Base-by-base conservation (phyloP, 2,113 vertebrate species). In the Centropristis striata region DNA sequence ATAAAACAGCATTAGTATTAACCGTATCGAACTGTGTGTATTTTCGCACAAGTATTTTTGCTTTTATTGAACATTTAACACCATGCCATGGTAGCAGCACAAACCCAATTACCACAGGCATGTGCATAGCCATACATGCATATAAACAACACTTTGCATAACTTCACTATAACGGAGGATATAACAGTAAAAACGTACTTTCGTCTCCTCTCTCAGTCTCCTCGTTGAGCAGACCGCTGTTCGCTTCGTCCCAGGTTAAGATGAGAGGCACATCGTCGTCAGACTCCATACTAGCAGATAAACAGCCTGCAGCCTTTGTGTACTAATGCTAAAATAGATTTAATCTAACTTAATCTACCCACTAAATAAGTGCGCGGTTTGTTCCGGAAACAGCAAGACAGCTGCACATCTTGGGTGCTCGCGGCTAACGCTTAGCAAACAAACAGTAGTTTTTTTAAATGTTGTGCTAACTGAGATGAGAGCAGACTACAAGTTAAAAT, bases 221-320 rank as follows among this genome's bases (percentile, higher is more conserved):
- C 18, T 92, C 94, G 54, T 89, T 92, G 63, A 96, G 91, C 15
- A 95, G 91, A 1, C 91, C 80, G 58, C 91, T 85, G 81, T 93
- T 93, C 1, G 95, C 94, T 51, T 99, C 98, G 1, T 99, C 98
- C 95, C 97, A 95, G 63, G 97, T 98, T 83, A 99, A 86, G 84
- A 99, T 98, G 27, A 99, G 95, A 27, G 97, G 97, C 10, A 98
- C 98, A 0, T 99, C 98, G 83, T 96, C 95, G 69, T 98, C 98
- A 42, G 88, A 94, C 85, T 94, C 95, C 46, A 97, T 96, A 83
- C 7, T 27, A 15, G 25, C 71, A 74, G 46, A 77, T 36, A 58
- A 58, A 71, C 55, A 71, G 15, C 57, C 36, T 50, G 36, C 25
- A 51, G 46, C 25, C 44, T 53, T 3, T 8, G 39, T 36, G 6